Evolutionary conservation across 2,113 vertebrate genomes (phyloP), one percentile per base, ranked within the genome.

Genomic region (Seriola rivoliana): DNA sequence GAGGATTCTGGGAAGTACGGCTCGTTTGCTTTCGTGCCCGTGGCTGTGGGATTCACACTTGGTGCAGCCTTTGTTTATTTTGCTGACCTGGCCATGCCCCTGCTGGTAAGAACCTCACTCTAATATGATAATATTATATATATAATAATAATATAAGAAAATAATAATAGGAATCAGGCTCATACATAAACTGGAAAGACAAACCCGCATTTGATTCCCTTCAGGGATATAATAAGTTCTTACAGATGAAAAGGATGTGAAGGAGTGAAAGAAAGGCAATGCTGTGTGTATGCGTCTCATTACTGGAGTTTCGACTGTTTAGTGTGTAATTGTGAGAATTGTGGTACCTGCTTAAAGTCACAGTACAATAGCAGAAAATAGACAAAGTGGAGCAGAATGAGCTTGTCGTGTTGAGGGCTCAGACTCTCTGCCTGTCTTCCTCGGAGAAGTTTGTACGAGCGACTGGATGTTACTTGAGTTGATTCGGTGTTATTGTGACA

Each of bases 61-160:
- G 98, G 98, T 0, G 98, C 98, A 0, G 95, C 96, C 0, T 99
- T 99, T 0, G 97, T 99, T 46, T 98, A 96, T 74, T 29, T 96
- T 0, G 97, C 97, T 0, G 97, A 99, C 91, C 91, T 96, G 62
- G 91, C 96, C 60, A 78, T 98, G 90, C 97, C 97, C 0, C 77
- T 85, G 17, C 91, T 98, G 97, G 97, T 99, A 87, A 96, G 97
- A 55, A 62, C n/a, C 19, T 54, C 13, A 55, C 29, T 29, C 29
- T 29, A 29, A 29, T 29, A 29, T 29, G 29, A 29, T 29, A 29
- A 29, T 29, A 29, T 29, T 29, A 29, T 29, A 29, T 29, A 29
- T 29, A 29, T 29, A 25, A 29, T 29, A 29, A 29, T 29, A 29
- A 29, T 29, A 29, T 29, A 29, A 29, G 29, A 29, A 2, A 29